phyloP scores from a whole-genome alignment of 37 sponge, comb jelly and placozoan species.

The Aphrocallistes beatrix region DNA sequence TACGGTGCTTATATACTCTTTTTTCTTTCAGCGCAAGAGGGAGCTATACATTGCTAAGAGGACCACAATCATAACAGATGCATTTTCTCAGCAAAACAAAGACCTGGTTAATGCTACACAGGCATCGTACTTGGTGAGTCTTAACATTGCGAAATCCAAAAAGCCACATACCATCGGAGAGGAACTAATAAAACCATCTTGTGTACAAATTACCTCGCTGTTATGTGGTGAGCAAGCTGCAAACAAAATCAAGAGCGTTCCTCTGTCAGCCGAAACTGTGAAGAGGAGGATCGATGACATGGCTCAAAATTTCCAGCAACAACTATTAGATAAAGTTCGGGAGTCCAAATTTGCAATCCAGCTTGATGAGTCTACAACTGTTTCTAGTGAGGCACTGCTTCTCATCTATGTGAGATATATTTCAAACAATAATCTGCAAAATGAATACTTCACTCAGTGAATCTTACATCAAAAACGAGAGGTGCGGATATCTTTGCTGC shows the following conservation, averaged over 20 bases:
- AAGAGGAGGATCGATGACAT: too few species aligned
- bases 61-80: too few species aligned
- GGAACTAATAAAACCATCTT: background rate
- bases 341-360: background rate
- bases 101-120: too few species aligned
- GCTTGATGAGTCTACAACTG: background rate
- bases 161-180: too few species aligned
- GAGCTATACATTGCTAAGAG: too few species aligned
- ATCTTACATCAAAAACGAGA: background rate
- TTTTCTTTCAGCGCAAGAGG: too few species aligned
- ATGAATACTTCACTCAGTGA: background rate
- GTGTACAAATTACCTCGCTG: background rate
- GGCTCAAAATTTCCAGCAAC: background rate
- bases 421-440: background rate
- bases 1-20: too few species aligned
- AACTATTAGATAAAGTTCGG: background rate
- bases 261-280: background rate
- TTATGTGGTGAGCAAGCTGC: background rate
- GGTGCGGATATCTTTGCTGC: background rate
- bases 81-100: too few species aligned
- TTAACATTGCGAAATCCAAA: too few species aligned
- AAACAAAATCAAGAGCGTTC: background rate
- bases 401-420: background rate
- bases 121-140: too few species aligned
- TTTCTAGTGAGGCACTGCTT: background rate